Percentiles rank a stretch among this genome's conserved stretches.
Conservation (phyloP, 1,140 invertebrate species). For the Drosophila lacertosa region DNA sequence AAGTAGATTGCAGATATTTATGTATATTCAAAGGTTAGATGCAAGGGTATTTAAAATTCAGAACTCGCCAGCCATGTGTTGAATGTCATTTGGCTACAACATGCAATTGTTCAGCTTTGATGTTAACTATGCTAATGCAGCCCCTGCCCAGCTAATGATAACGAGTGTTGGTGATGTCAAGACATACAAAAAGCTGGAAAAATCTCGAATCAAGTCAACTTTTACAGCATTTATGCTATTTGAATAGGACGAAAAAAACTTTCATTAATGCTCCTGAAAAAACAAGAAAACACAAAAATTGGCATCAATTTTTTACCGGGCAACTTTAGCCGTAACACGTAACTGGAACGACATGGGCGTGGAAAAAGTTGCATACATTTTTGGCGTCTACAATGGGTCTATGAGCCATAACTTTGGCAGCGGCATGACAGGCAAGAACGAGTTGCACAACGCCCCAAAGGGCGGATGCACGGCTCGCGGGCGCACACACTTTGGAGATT, state of each 20-base stretch:
- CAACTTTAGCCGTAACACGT: slow-evolving; percentile 46
- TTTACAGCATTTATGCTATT: neutral
- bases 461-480: slow-evolving; percentile 24
- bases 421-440: slow-evolving; percentile 1
- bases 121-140: neutral
- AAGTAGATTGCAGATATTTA: too few relatives aligned
- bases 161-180: neutral
- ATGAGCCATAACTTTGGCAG: slow-evolving; percentile 54
- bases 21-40: too few relatives aligned
- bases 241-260: slow-evolving; percentile 22
- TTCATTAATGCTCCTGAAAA: slow-evolving; percentile 6
- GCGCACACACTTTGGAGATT: slow-evolving; percentile 57
- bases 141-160: neutral
- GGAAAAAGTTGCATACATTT: slow-evolving; percentile 52
- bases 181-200: neutral
- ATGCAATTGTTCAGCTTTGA: slow-evolving; percentile 5
- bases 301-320: slow-evolving; percentile 26
- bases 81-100: slow-evolving; percentile 1
- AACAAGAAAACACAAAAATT: slow-evolving; percentile 1
- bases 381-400: slow-evolving; percentile 33
- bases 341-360: slow-evolving; percentile 38
- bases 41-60: neutral
- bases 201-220: slow-evolving; percentile 6
- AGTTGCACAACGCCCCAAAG: slow-evolving; percentile 22
- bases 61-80: neutral